phyloP scores from a whole-genome alignment of 2,888 invertebrate species.

The Pristionchus exspectatus region DNA sequence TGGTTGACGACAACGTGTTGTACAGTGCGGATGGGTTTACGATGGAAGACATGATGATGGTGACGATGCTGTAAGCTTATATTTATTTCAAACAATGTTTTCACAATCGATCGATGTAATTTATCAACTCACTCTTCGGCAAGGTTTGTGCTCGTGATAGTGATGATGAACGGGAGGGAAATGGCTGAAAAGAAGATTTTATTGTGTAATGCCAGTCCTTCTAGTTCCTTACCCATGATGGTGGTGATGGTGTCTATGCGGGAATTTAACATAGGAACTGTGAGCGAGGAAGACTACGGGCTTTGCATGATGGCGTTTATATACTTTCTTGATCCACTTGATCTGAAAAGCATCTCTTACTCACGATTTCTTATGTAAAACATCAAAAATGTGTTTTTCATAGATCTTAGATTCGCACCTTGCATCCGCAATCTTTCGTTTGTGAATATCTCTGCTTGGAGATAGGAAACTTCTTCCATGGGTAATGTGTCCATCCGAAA shows the following conservation, averaged over 20 bases:
- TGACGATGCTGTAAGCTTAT: constrained; percentile 10
- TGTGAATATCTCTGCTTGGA: neutral
- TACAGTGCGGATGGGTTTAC: constrained; percentile 30
- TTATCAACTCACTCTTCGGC: neutral
- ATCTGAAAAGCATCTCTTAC: neutral
- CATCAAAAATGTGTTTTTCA: neutral
- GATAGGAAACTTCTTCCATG: constrained; percentile 48
- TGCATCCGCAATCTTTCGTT: constrained; percentile 38
- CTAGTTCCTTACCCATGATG: neutral
- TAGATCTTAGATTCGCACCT: neutral
- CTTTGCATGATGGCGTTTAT: constrained; percentile 8
- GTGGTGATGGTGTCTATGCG: constrained; percentile 12
- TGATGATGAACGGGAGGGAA: neutral
- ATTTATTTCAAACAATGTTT: neutral
- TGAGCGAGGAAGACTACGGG: neutral
- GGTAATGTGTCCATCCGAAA: constrained; percentile 48
- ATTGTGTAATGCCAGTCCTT: neutral
- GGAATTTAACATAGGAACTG: neutral
- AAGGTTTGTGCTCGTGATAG: neutral
- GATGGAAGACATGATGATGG: constrained; percentile 47
- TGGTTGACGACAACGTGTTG: constrained; percentile 25
- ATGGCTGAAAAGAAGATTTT: neutral
- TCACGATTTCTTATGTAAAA: too few relatives aligned
- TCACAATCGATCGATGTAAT: neutral
- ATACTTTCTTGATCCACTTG: constrained; percentile 49